These are phyloP conservation scores for Peribatodes rhomboidaria DNA, from an alignment of 2,888 invertebrate species.

Conservation along the genomic window DNA sequence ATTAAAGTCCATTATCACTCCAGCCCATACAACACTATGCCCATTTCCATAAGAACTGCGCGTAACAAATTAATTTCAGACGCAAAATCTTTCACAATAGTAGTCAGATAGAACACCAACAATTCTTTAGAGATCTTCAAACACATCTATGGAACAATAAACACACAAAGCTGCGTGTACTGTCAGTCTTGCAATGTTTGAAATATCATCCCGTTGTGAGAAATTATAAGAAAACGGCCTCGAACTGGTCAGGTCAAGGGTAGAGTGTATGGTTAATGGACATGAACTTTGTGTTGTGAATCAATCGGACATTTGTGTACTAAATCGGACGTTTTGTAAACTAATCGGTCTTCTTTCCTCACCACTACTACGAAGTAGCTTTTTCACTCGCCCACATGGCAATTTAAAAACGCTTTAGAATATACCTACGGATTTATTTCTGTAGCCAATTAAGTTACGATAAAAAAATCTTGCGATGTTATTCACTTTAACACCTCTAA, in stretches of 20 bases:
- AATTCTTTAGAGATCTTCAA: constrained; percentile 17
- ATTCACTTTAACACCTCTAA: too few relatives aligned
- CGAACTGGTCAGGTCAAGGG: constrained; percentile 54
- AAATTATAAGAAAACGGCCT: constrained; percentile 54
- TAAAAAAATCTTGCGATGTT: too few relatives aligned
- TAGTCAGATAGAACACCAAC: background rate
- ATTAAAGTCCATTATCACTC: too few relatives aligned
- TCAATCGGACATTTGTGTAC: constrained; percentile 9
- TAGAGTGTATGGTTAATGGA: constrained; percentile 33
- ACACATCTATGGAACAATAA: constrained; percentile 39
- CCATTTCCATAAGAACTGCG: too few relatives aligned
- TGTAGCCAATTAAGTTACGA: too few relatives aligned
- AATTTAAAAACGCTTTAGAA: constrained; percentile 35
- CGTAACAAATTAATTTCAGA: too few relatives aligned
- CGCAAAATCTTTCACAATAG: background rate
- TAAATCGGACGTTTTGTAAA: background rate
- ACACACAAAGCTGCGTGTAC: constrained; percentile 32
- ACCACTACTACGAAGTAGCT: too few relatives aligned
- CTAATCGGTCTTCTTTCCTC: background rate
- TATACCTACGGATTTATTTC: too few relatives aligned
- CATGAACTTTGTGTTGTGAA: constrained; percentile 43
- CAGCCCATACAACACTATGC: too few relatives aligned
- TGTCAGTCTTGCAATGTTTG: constrained; percentile 41
- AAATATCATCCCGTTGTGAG: constrained; percentile 47
- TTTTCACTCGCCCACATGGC: constrained; percentile 21